Conservation (phyloP, 2,888 invertebrate genomes). For the Parthenolecanium corni region DNA sequence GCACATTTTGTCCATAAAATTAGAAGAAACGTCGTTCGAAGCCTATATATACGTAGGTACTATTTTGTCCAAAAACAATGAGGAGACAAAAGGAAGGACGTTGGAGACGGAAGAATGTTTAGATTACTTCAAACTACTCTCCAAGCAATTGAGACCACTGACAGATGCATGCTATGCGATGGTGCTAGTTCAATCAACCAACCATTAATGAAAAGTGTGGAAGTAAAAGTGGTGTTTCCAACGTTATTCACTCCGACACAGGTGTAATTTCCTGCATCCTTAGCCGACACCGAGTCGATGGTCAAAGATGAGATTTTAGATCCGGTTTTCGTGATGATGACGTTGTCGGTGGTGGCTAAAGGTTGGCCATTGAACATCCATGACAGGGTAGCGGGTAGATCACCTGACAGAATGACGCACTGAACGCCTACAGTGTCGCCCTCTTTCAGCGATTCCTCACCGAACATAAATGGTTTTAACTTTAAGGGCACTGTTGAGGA, state of each 20-base stretch:
- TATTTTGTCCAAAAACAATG: too few species aligned
- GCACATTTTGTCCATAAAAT: too few species aligned
- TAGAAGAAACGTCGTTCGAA: too few species aligned
- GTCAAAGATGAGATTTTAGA: conserved; percentile 37
- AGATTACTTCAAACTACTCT: too few species aligned
- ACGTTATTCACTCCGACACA: conserved; percentile 58
- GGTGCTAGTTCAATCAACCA: not conserved
- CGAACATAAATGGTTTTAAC: conserved; percentile 38
- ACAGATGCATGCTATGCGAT: too few species aligned
- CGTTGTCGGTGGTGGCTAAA: conserved; percentile 26
- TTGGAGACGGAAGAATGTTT: too few species aligned
- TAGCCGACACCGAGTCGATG: conserved; percentile 34
- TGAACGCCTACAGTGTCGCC: conserved; percentile 37
- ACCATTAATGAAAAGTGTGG: conserved; percentile 58
- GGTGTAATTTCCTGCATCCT: conserved; percentile 55
- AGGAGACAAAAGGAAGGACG: too few species aligned
- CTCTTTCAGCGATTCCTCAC: conserved; percentile 37
- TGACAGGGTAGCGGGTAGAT: conserved; percentile 36
- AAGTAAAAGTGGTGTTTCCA: conserved; percentile 52
- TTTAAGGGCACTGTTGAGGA: conserved; percentile 35
- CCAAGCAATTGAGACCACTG: too few species aligned
- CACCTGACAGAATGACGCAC: conserved; percentile 37
- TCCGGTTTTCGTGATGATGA: conserved; percentile 35
- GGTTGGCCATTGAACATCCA: conserved; percentile 47
- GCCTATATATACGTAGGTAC: too few species aligned